Conservation (phyloP, 2,888 invertebrate genomes). For the Galeopsomyia nigrocyanea region DNA sequence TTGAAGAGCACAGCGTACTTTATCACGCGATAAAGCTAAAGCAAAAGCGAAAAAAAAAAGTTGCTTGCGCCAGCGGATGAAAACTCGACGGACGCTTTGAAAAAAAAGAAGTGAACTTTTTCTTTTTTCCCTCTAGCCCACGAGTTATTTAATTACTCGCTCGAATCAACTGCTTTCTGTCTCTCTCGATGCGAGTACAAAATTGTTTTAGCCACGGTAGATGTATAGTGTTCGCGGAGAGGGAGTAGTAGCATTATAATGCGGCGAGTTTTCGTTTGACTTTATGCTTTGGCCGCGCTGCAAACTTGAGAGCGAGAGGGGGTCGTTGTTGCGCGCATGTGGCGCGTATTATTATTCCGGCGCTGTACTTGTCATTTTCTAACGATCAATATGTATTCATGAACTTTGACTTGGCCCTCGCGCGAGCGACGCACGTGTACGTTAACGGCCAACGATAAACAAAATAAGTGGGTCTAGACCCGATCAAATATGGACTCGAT, state of each 20-base stretch:
- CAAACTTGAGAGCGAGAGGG: constrained; percentile 50
- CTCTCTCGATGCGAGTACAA: too few relatives aligned
- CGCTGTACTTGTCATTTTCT: constrained; percentile 41
- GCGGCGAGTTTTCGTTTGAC: constrained; percentile 55
- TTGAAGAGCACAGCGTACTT: constrained; percentile 27
- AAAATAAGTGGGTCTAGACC: constrained; percentile 22
- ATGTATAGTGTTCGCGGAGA: not conserved
- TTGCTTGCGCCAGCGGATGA: too few relatives aligned
- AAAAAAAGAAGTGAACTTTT: too few relatives aligned
- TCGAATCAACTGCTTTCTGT: too few relatives aligned
- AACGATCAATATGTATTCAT: constrained; percentile 46
- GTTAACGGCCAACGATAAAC: constrained; percentile 24
- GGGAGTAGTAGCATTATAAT: constrained; percentile 54
- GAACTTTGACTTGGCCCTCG: constrained; percentile 33
- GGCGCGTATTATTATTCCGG: constrained; percentile 37
- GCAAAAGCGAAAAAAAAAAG: too few relatives aligned
- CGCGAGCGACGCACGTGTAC: not conserved
- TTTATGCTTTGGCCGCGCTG: constrained; percentile 47
- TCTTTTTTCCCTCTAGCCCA: too few relatives aligned
- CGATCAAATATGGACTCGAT: constrained; percentile 30
- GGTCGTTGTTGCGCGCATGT: not conserved
- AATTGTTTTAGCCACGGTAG: too few relatives aligned
- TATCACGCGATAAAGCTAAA: constrained; percentile 30
- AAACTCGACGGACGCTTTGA: too few relatives aligned
- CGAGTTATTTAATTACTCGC: too few relatives aligned